A percentile compares a stretch with the other conserved stretches of the same genome.
phyloP scores from a whole-genome alignment of 2,888 invertebrate species.

The Doris montereyensis region DNA sequence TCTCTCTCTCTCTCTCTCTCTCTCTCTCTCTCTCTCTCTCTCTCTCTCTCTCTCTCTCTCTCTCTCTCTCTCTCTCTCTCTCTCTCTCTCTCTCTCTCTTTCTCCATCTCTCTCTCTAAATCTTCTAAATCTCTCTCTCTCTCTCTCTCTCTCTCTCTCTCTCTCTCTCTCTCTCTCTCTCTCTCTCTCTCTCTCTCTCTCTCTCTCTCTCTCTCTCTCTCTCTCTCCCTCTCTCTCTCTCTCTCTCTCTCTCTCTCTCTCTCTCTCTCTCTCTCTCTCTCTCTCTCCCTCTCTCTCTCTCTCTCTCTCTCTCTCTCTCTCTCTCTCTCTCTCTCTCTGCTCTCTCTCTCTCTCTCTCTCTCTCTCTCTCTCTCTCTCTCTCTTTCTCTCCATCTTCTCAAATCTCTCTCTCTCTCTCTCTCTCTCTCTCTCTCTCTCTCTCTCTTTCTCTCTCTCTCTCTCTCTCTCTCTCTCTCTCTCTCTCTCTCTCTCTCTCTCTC shows the following conservation, averaged over 20 bases:
- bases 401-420: no score
- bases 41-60: not conserved
- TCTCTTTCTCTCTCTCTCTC: not conserved
- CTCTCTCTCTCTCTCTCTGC: not conserved
- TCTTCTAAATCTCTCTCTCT: not conserved
- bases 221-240: no score
- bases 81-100: not conserved
- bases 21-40: not conserved
- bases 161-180: not conserved
- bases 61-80: conserved; percentile 13
- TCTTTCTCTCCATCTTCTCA: no score
- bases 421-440: conserved; percentile 26
- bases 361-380: conserved; percentile 21
- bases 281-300: conserved; percentile 10
- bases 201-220: not conserved
- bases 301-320: conserved; percentile 13
- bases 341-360: no score
- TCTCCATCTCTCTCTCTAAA: not conserved
- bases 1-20: not conserved
- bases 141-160: not conserved
- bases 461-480: not conserved
- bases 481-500: not conserved
- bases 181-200: not conserved
- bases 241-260: no score
- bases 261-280: not conserved